These are phyloP conservation scores for Clitarchus hookeri DNA, from an alignment of 2,888 invertebrate species.

Conservation along the genomic window DNA sequence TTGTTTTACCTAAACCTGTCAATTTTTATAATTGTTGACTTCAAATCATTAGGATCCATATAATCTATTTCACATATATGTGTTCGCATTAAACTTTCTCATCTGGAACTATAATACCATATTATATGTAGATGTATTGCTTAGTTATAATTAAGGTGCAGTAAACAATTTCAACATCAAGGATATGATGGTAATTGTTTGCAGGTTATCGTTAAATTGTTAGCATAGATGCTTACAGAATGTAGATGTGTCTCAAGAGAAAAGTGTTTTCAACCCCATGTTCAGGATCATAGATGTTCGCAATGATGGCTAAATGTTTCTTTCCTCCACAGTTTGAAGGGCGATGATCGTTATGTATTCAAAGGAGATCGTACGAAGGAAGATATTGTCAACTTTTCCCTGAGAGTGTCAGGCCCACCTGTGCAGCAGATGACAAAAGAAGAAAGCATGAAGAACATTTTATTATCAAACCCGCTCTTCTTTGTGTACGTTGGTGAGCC, in stretches of 20 bases:
- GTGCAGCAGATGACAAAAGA: conserved; percentile 78
- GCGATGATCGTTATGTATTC: conserved; percentile 73
- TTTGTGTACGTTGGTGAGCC: conserved; percentile 85
- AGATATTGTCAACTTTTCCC: conserved; percentile 88
- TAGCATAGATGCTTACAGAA: too few species aligned
- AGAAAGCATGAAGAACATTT: conserved; percentile 77
- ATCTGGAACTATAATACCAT: too few species aligned
- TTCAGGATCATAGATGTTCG: neutral
- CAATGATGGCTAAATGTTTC: conserved; percentile 4
- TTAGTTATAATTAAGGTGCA: too few species aligned
- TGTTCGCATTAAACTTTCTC: too few species aligned
- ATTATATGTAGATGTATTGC: too few species aligned
- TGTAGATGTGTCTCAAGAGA: neutral
- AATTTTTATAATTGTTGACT: too few species aligned
- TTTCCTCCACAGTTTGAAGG: conserved; percentile 71
- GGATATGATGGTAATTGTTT: too few species aligned
- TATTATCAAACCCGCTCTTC: conserved; percentile 77
- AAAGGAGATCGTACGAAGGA: conserved; percentile 86
- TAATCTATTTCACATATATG: too few species aligned
- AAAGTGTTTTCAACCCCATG: neutral
- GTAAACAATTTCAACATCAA: too few species aligned
- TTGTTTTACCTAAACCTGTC: too few species aligned
- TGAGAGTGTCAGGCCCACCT: conserved; percentile 85
- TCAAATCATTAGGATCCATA: too few species aligned
- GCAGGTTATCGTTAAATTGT: too few species aligned